Conservation (phyloP, 1,140 invertebrate species). For the Neoseiulus cucumeris region DNA sequence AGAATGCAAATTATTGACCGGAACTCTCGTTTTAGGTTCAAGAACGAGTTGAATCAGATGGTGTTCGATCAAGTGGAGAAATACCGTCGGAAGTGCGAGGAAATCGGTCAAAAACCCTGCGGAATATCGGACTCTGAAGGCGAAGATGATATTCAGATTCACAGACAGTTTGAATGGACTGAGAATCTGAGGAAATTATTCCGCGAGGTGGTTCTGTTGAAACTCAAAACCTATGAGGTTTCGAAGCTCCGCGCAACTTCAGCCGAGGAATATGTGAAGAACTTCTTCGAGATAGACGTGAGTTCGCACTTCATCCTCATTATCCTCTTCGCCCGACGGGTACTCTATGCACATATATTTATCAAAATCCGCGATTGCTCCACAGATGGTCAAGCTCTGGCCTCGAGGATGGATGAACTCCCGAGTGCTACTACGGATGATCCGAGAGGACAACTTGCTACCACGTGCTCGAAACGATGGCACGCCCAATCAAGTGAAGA, state of each 20-base stretch:
- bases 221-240: conserved; percentile 32
- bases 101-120: conserved; percentile 14
- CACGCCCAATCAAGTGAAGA: not conserved
- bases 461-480: not conserved
- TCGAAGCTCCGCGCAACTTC: conserved; percentile 33
- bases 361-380: not conserved
- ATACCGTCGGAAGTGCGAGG: conserved; percentile 17
- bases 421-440: not conserved
- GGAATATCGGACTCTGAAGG: conserved; percentile 13
- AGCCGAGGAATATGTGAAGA: conserved; percentile 33
- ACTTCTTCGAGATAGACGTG: conserved; percentile 34
- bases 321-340: too few species aligned
- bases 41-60: conserved; percentile 9
- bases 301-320: conserved; percentile 23
- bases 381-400: conserved; percentile 28
- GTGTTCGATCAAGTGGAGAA: conserved; percentile 13
- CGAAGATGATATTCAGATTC: conserved; percentile 13
- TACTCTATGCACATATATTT: too few species aligned
- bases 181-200: conserved; percentile 14
- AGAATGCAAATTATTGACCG: too few species aligned
- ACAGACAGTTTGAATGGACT: conserved; percentile 19
- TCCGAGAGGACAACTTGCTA: not conserved
- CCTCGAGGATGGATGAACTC: conserved; percentile 35
- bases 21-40: not conserved
- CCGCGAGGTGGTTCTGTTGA: conserved; percentile 31